A percentile compares a stretch with the other conserved stretches of the same genome.
Conservation (phyloP, 2,797 vertebrate species). For the Peromyscus attwateri region DNA sequence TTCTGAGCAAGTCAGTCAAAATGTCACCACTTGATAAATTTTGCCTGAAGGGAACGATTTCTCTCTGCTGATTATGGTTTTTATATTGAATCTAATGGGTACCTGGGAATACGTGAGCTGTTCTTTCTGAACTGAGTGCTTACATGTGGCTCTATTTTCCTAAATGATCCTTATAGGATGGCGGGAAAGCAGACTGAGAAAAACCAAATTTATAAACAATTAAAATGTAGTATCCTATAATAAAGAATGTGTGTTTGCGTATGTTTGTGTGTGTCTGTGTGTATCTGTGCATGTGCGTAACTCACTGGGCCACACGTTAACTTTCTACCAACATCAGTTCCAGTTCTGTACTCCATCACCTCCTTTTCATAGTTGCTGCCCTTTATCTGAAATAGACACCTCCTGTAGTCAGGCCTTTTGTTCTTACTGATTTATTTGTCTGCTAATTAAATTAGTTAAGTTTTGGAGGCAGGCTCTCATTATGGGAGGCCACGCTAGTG, state of each 20-base stretch:
- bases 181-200: neutral
- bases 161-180: conserved; percentile 24
- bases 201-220: neutral
- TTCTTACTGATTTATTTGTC: neutral
- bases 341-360: neutral
- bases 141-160: conserved; percentile 18
- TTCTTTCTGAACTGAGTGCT: neutral
- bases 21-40: neutral
- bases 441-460: neutral
- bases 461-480: neutral
- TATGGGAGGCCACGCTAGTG: neutral
- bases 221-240: conserved; percentile 9
- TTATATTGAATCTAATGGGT: neutral
- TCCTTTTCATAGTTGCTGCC: neutral
- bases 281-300: neutral
- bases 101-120: neutral
- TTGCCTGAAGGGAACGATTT: neutral
- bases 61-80: conserved; percentile 16
- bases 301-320: neutral
- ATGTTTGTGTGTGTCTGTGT: too few relatives aligned
- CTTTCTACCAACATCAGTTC: neutral
- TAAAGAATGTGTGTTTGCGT: neutral
- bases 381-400: neutral
- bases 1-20: neutral
- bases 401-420: neutral